Conservation (phyloP, 2,888 invertebrate genomes). For the Zygothrica quintamaculata region DNA sequence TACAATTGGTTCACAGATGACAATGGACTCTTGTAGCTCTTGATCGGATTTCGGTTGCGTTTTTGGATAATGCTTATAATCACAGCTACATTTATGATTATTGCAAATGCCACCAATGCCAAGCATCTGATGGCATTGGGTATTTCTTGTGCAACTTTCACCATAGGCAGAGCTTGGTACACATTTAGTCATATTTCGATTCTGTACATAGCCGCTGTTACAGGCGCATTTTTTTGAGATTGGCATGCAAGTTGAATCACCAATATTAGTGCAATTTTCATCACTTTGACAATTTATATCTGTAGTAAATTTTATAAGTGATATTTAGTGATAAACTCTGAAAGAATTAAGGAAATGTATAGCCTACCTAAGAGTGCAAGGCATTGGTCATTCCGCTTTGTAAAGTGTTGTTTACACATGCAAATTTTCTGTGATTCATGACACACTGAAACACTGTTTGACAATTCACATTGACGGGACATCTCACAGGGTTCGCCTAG, state of each 20-base stretch:
- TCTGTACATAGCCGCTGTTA: slow-evolving; percentile 27
- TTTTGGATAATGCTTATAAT: slow-evolving; percentile 38
- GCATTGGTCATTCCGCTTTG: too few relatives aligned
- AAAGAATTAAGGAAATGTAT: too few relatives aligned
- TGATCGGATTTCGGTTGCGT: slow-evolving; percentile 1
- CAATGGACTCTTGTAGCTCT: neutral
- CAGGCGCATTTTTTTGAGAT: slow-evolving; percentile 47
- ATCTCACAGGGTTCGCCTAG: slow-evolving; percentile 73
- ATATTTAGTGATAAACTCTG: too few relatives aligned
- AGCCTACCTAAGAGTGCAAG: slow-evolving; percentile 72
- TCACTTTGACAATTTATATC: slow-evolving; percentile 42
- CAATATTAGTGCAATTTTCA: slow-evolving; percentile 31
- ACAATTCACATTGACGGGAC: slow-evolving; percentile 71
- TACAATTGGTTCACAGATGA: slow-evolving; percentile 37
- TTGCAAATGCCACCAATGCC: slow-evolving; percentile 50
- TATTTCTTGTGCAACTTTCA: slow-evolving; percentile 38
- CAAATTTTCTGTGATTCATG: slow-evolving; percentile 56
- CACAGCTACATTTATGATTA: slow-evolving; percentile 48
- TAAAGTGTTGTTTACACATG: slow-evolving; percentile 69
- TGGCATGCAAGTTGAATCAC: slow-evolving; percentile 40
- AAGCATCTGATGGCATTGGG: slow-evolving; percentile 61
- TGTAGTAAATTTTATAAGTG: too few relatives aligned
- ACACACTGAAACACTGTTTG: slow-evolving; percentile 73
- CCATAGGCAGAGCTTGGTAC: slow-evolving; percentile 23
- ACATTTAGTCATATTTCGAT: slow-evolving; percentile 50